Conservation (phyloP, 2,888 invertebrate species). For the Rhamnusium bicolor region DNA sequence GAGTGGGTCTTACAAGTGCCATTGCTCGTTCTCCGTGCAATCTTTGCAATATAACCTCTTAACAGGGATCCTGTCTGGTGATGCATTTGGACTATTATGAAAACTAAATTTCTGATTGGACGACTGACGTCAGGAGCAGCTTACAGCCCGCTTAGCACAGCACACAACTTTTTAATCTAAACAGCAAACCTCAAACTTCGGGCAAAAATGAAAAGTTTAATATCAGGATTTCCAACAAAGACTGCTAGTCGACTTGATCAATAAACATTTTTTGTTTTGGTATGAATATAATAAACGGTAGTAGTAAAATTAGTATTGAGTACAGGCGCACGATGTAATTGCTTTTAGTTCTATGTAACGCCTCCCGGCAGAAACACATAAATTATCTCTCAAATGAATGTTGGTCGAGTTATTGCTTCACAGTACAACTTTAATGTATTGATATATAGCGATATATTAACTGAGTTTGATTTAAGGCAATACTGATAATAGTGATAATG, state of each 20-base stretch:
- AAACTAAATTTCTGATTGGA: background rate
- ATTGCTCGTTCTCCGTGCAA: constrained; percentile 9
- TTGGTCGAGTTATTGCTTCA: background rate
- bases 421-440: background rate
- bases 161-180: background rate
- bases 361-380: background rate
- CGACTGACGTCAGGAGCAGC: background rate
- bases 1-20: background rate
- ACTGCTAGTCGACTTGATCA: background rate
- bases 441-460: background rate
- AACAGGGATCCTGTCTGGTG: background rate
- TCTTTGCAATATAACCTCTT: constrained; percentile 4
- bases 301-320: background rate
- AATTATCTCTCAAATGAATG: background rate
- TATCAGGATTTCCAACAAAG: background rate
- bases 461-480: background rate
- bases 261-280: background rate
- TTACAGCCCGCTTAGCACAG: background rate
- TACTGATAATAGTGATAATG: background rate
- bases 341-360: background rate
- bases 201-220: background rate
- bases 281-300: no score
- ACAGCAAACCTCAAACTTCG: background rate
- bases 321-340: background rate
- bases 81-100: background rate